Conservation (phyloP, 1,140 invertebrate species). For the Thaumetopoea pityocampa region DNA sequence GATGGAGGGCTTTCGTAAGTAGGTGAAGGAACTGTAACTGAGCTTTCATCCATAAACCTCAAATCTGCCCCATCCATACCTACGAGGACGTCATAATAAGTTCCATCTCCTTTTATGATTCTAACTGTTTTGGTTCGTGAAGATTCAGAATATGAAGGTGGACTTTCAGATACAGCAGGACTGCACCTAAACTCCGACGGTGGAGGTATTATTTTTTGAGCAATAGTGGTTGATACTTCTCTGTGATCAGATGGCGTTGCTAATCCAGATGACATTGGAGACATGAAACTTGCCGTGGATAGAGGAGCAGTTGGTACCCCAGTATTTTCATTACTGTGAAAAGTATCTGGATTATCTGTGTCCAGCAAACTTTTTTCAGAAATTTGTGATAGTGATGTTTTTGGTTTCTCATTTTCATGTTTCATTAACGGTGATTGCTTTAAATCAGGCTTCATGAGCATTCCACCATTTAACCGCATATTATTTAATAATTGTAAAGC, state of each 20-base stretch:
- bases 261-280: slow-evolving; percentile 59
- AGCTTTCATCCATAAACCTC: slow-evolving; percentile 93
- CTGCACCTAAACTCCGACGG: slow-evolving; percentile 83
- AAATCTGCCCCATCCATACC: slow-evolving; percentile 89
- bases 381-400: slow-evolving; percentile 80
- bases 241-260: slow-evolving; percentile 64
- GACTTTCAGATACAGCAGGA: slow-evolving; percentile 79
- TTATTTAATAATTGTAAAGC: slow-evolving; percentile 77
- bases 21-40: slow-evolving; percentile 86
- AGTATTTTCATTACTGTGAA: slow-evolving; percentile 42
- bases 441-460: slow-evolving; percentile 68
- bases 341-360: slow-evolving; percentile 73
- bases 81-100: slow-evolving; percentile 85
- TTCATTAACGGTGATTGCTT: slow-evolving; percentile 52
- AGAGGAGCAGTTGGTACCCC: slow-evolving; percentile 44
- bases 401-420: slow-evolving; percentile 59
- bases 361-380: slow-evolving; percentile 80
- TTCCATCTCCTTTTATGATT: slow-evolving; percentile 74
- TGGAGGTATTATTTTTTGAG: slow-evolving; percentile 83
- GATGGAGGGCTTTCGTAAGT: slow-evolving; percentile 84
- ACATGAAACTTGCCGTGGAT: slow-evolving; percentile 51
- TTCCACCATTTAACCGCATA: slow-evolving; percentile 76
- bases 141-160: slow-evolving; percentile 76
- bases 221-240: slow-evolving; percentile 75
- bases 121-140: slow-evolving; percentile 77